Percentiles rank a stretch among this genome's conserved stretches.
Conservation (phyloP, 2,797 vertebrate species). For the Rhinatrema bivittatum region DNA sequence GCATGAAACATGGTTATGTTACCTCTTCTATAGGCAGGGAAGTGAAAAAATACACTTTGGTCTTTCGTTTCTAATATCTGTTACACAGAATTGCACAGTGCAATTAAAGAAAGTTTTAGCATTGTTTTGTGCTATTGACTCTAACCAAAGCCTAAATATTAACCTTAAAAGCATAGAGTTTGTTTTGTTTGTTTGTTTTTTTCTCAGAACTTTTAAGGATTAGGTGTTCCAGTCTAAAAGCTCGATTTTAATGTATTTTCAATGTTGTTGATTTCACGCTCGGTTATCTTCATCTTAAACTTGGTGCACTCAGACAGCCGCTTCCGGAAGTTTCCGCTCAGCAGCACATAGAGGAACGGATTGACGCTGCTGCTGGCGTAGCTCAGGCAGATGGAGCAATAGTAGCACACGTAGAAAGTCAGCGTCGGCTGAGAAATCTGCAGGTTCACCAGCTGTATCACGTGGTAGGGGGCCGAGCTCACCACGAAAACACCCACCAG, state of each 20-base stretch:
- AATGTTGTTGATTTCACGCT: constrained; percentile 13
- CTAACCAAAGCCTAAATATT: no score
- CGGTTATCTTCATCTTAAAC: constrained; percentile 3
- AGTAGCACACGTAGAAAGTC: constrained; percentile 44
- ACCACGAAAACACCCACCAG: constrained; percentile 36
- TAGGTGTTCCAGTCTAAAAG: constrained; percentile 15
- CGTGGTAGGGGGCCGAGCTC: constrained; percentile 38
- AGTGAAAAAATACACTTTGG: no score
- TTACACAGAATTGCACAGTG: no score
- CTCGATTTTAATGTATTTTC: constrained; percentile 27
- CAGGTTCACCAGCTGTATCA: constrained; percentile 48
- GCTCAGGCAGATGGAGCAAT: constrained; percentile 49
- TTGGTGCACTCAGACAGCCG: constrained; percentile 10
- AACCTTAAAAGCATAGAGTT: no score
- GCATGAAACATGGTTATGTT: no score
- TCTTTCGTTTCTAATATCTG: no score
- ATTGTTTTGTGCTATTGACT: no score
- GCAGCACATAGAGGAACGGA: constrained; percentile 48
- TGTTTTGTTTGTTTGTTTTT: no score
- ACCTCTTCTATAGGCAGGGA: no score
- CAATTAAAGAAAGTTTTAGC: no score
- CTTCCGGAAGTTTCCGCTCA: constrained; percentile 50
- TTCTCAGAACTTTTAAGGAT: no score
- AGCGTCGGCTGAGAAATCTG: constrained; percentile 26
- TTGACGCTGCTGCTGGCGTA: constrained; percentile 48